Evolutionary conservation across 2,888 invertebrate genomes (phyloP), one percentile per base, ranked within the genome.

Genomic region (Lysandra bellargus): DNA sequence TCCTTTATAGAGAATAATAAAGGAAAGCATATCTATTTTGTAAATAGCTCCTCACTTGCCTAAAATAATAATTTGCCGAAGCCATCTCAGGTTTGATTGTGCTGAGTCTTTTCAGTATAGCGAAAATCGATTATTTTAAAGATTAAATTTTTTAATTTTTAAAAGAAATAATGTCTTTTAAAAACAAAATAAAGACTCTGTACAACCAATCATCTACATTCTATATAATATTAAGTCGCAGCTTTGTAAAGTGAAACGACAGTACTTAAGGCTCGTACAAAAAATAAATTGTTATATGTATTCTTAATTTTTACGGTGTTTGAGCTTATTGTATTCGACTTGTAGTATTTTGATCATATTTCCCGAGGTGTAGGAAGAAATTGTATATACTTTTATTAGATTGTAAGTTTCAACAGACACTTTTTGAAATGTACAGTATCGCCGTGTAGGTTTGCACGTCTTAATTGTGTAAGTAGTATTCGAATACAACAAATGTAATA

Each of bases 351-450:
- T 2, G 76, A 17, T 57, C 33, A 76, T 2, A 53, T 30, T 57
- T 53, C 2, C 44, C 30, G 23, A 49, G 44, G 75, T 53, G 14
- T 53, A 57, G 30, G 57, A 23, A 76, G 4, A 69, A 57, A n/a
- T 33, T 76, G 76, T 76, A 76, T 76, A 57, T 76, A 57, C 2
- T 33, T 53, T 69, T 69, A 69, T 17, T 76, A 76, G 76, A 76
- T 23, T 76, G 33, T 76, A 57, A 76, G 76, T 76, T 53, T 33
- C 6, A 14, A 76, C 17, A 49, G 53, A 75, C 75, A 76, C 17
- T 53, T 74, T 75, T 33, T 53, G 17, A 76, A 76, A 76, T 76
- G 76, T 76, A 57, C 76, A 76, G 76, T 76, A 57, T 57, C 53
- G 53, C 53, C 30, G 53, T 53, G 14, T 76, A 57, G 76, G 33